Base-by-base conservation (phyloP, 2,113 vertebrate species). In the Melanocharis versteri region DNA sequence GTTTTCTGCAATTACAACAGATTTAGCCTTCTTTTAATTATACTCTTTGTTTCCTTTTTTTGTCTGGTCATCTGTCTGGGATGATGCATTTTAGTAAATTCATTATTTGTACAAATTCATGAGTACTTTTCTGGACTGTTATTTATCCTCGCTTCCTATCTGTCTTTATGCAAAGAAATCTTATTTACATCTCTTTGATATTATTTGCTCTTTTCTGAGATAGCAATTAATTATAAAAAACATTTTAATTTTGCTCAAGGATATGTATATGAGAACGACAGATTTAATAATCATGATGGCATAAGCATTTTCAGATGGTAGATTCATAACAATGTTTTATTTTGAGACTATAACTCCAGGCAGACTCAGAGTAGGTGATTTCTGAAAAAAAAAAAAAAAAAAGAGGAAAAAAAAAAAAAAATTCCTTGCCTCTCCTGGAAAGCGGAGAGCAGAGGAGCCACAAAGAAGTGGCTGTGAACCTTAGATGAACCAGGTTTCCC, bases 21-120 rank as follows among this genome's bases (percentile, higher is more conserved):
- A 40, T 87, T 88, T 95, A 72, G 42, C 96, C 96, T 95, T 35
- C 14, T 92, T 94, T 96, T 96, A 89, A 58, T 94, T 71, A 66
- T 51, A 72, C 4, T 33, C 31, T 72, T 95, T 61, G 1, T 60
- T 94, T 95, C 20, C 9, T 48, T 89, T 83, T 76, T 54, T 54
- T 40, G 3, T 48, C 57, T 89, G 80, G 37, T 89, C 79, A 44
- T 37, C 48, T 70, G 18, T 70, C 84, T 76, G 47, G 24, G n/a
- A 20, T 28, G 26, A 83, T 83, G 35, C 27, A 62, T 94, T 93
- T 95, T 66, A 57, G 47, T 23, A 85, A 16, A 89, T 75, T 24
- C 35, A 58, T 93, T 95, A 85, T 96, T 96, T 82, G 15, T 76
- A 56, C 17, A 44, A 75, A 66, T 33, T 77, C 33, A 23, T 12